These are phyloP conservation scores for Mellilla xanthometata DNA, from an alignment of 2,888 invertebrate genomes.

Conservation along the genomic window DNA sequence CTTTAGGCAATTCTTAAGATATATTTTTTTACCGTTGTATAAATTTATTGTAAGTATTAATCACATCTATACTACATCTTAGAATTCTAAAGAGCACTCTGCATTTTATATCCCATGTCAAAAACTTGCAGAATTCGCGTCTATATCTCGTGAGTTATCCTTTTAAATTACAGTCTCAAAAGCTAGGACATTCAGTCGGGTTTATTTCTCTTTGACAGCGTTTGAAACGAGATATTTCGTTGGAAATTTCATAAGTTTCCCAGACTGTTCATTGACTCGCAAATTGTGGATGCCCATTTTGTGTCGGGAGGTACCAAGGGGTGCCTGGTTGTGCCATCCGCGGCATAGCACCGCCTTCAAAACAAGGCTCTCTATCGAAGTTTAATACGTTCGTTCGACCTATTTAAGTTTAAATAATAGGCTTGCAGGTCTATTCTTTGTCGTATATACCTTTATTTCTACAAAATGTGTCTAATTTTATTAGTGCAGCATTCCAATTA, in stretches of 20 bases:
- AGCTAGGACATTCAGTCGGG: slow-evolving; percentile 7
- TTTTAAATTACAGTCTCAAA: slow-evolving; percentile 6
- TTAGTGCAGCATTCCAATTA: no score
- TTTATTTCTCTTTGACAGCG: slow-evolving; percentile 21
- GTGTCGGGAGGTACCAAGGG: slow-evolving; percentile 37
- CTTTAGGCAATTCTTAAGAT: no score
- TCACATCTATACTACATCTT: no score
- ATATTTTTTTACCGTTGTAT: no score
- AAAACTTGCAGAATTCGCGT: not conserved
- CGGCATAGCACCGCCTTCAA: slow-evolving; percentile 18
- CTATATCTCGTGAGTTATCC: not conserved
- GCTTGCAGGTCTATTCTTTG: no score
- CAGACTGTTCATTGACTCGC: slow-evolving; percentile 23
- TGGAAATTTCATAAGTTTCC: slow-evolving; percentile 24
- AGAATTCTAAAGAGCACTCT: no score
- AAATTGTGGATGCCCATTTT: slow-evolving; percentile 21
- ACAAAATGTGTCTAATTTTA: no score
- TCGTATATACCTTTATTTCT: no score
- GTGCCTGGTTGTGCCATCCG: slow-evolving; percentile 33
- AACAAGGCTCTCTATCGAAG: slow-evolving; percentile 8
- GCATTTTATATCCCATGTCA: not conserved
- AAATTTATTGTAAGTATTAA: no score
- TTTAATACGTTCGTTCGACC: slow-evolving; percentile 10
- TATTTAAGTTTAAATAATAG: slow-evolving; percentile 4
- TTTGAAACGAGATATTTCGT: slow-evolving; percentile 17